A percentile compares a stretch with the other conserved stretches of the same genome.
Evolutionary conservation across 2,888 invertebrate genomes (phyloP).

Genomic region (Cephus pygmeus): DNA sequence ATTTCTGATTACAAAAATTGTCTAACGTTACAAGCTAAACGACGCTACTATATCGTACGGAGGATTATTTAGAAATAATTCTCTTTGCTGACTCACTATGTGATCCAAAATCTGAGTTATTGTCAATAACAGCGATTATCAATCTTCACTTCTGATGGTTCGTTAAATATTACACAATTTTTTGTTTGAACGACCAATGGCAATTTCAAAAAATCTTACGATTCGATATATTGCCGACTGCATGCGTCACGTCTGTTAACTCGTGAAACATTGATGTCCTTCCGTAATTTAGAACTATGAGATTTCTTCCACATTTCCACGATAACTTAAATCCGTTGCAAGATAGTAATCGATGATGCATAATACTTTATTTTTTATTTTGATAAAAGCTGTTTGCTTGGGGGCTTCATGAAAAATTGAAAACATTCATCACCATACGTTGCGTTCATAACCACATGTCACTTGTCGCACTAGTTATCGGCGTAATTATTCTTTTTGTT

Average conservation of each 20-base stretch:
- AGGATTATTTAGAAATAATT: background rate
- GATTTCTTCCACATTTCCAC: background rate
- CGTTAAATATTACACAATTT: background rate
- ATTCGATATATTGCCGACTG: background rate
- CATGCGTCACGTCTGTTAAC: background rate
- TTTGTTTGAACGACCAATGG: background rate
- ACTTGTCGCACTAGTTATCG: background rate
- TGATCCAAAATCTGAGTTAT: background rate
- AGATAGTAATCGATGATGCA: background rate
- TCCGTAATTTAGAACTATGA: background rate
- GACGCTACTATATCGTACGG: background rate
- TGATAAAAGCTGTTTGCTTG: background rate
- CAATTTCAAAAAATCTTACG: background rate
- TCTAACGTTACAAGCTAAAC: background rate
- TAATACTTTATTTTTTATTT: background rate
- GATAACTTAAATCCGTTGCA: background rate
- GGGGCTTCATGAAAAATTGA: background rate
- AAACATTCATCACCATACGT: background rate
- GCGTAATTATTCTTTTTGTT: background rate
- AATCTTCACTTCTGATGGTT: background rate
- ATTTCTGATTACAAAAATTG: background rate
- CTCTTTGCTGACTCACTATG: background rate
- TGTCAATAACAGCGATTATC: background rate
- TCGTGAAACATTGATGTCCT: background rate
- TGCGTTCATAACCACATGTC: background rate